phyloP scores from a whole-genome alignment of 2,113 vertebrate genomes.

The Etia nguti region DNA sequence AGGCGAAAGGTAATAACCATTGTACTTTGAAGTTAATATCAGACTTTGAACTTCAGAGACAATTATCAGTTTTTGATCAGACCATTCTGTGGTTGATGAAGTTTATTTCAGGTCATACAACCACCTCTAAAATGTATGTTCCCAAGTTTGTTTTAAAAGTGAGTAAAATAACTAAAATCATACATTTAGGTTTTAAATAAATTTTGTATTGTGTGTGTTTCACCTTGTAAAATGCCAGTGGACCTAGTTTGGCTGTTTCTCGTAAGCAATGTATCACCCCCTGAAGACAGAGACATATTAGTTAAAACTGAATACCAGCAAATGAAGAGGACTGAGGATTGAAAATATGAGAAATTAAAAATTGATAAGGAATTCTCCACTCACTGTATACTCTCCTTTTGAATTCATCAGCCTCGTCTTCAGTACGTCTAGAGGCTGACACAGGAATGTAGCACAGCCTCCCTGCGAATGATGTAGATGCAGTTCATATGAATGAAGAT shows the following conservation, averaged over 20 bases:
- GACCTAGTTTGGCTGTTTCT: slow-evolving; percentile 88
- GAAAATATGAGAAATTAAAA: not conserved
- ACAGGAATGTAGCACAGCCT: slow-evolving; percentile 91
- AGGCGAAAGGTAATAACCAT: not conserved
- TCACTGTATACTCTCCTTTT: slow-evolving; percentile 90
- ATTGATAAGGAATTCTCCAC: not conserved
- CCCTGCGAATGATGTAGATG: slow-evolving; percentile 71
- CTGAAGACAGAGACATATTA: slow-evolving; percentile 56
- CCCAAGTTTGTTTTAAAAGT: not conserved
- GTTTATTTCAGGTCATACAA: not conserved
- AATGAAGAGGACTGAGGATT: not conserved
- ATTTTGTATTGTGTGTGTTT: not conserved
- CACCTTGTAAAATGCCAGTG: slow-evolving; percentile 94
- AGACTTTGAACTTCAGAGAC: not conserved
- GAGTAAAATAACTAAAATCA: not conserved
- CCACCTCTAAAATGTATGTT: not conserved
- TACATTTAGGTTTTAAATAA: not conserved
- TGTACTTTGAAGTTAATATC: not conserved
- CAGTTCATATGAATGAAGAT: fast-evolving
- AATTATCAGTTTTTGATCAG: not conserved
- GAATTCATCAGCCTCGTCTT: slow-evolving; percentile 97
- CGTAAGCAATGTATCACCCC: slow-evolving; percentile 84
- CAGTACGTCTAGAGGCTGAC: slow-evolving; percentile 92
- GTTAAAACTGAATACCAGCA: not conserved
- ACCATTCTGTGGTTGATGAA: not conserved